These are phyloP conservation scores for Siniperca obscura DNA, from an alignment of 2,797 vertebrate genomes.

Conservation along the genomic window DNA sequence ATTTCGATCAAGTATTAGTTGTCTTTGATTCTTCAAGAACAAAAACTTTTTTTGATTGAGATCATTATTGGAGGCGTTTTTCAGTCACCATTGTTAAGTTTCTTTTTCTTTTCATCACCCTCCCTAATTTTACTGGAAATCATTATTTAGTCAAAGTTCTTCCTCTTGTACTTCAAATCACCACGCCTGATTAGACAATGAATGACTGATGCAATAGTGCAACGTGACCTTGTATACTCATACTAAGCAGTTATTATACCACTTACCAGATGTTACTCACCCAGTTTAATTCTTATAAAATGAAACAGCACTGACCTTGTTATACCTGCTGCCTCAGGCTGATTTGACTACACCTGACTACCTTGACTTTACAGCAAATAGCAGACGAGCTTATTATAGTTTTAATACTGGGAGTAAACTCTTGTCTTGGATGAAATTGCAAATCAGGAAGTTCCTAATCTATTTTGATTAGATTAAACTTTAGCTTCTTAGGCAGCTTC, in stretches of 20 bases:
- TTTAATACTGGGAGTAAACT: background rate
- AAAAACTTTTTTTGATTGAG: background rate
- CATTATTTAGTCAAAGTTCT: background rate
- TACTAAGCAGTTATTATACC: background rate
- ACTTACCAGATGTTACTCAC: background rate
- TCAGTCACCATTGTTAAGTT: background rate
- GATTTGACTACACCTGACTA: no score
- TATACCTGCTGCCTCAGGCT: background rate
- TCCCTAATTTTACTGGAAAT: background rate
- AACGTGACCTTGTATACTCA: background rate
- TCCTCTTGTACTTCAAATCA: background rate
- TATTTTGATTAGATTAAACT: background rate
- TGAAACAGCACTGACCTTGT: background rate
- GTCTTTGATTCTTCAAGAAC: background rate
- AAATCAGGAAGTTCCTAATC: background rate
- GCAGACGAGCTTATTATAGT: background rate
- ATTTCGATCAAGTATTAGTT: background rate
- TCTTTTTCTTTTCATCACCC: background rate
- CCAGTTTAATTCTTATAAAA: background rate
- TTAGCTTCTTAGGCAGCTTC: background rate
- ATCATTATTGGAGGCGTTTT: background rate
- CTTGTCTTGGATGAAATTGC: background rate
- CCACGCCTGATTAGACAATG: fast-evolving
- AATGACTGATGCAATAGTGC: background rate
- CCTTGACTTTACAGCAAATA: background rate